Evolutionary conservation across 2,797 vertebrate genomes (phyloP), one percentile per base, ranked within the genome.

Genomic region (Pampus argenteus): DNA sequence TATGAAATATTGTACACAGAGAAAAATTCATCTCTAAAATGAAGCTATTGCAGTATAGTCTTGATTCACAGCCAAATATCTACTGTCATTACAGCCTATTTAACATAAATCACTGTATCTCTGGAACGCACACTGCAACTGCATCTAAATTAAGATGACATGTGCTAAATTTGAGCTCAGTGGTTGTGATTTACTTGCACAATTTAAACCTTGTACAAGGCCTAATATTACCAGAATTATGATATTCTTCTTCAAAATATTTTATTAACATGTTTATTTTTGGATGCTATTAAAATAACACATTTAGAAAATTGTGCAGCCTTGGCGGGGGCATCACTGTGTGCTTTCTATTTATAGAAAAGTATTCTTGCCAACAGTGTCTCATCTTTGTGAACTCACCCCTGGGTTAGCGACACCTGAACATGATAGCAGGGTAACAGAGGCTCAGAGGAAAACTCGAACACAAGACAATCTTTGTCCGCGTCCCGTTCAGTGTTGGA

Each of bases 391-490:
- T 62, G 51, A 22, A 96, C 97, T 97, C 90, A 99, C 98, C 96
- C 97, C 23, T 95, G 96, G 55, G 96, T 95, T 75, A 99, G 91
- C 0, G 97, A 98, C 86, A 98, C 96, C 85, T 99, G 97, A 66
- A 99, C 91, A 60, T 98, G 97, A 84, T 97, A 99, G 91, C 97
- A 98, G 87, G 97, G 95, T 63, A 99, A 88, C 57, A 99, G 96
- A 0, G 96, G 97, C 86, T 97, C 96, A 4, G 97, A 96, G 55
- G 98, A 99, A 91, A 99, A 96, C 89, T 99, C 98, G 40, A 99
- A 99, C 91, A 98, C 81, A 79, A 99, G 96, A 77, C 95, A 94
- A 83, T 99, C 98, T 57, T 91, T 92, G 73, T 97, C 96, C 5
- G 87, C 89, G 70, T 97, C 96, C 45, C 85, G 90, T 62, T 96